Percentiles rank a stretch among this genome's conserved stretches.
These are phyloP conservation scores for Syngnathoides biaculeatus DNA, from an alignment of 2,113 vertebrate species.

Conservation along the genomic window DNA sequence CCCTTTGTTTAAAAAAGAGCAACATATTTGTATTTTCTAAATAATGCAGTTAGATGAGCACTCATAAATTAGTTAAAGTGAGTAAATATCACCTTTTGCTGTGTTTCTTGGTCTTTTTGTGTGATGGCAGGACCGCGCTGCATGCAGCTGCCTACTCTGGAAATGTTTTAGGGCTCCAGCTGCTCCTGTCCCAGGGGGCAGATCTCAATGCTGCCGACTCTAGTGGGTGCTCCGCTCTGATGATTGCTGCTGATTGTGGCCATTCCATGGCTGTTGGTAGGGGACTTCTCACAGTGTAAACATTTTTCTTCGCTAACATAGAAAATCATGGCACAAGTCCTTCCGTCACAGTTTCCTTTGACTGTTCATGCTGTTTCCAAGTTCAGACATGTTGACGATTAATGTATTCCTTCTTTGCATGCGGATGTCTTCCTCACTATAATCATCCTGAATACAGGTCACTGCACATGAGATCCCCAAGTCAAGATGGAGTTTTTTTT, in stretches of 20 bases:
- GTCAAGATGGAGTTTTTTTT: constrained; percentile 12
- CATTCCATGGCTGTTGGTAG: constrained; percentile 85
- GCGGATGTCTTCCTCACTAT: not conserved
- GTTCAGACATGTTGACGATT: not conserved
- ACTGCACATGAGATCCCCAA: not conserved
- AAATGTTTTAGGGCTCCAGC: constrained; percentile 83
- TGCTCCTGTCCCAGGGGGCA: constrained; percentile 85
- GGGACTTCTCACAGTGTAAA: constrained; percentile 27
- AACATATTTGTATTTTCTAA: too few species aligned
- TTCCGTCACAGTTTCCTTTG: not conserved
- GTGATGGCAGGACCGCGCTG: constrained; percentile 81
- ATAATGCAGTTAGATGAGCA: too few species aligned
- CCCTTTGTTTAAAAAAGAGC: too few species aligned
- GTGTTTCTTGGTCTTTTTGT: constrained; percentile 7
- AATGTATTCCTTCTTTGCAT: not conserved
- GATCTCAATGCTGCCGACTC: constrained; percentile 84
- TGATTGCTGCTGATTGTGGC: constrained; percentile 88
- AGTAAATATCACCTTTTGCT: not conserved
- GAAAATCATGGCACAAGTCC: not conserved
- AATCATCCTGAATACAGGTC: not conserved
- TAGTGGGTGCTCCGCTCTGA: constrained; percentile 84
- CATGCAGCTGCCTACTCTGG: constrained; percentile 93
- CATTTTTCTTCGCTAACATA: not conserved
- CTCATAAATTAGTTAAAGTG: too few species aligned
- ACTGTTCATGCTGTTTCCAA: not conserved